Evolutionary conservation across 23 tunicate genomes (phyloP), one percentile per base, ranked within the genome.

Genomic region (Halocynthia aurantium): DNA sequence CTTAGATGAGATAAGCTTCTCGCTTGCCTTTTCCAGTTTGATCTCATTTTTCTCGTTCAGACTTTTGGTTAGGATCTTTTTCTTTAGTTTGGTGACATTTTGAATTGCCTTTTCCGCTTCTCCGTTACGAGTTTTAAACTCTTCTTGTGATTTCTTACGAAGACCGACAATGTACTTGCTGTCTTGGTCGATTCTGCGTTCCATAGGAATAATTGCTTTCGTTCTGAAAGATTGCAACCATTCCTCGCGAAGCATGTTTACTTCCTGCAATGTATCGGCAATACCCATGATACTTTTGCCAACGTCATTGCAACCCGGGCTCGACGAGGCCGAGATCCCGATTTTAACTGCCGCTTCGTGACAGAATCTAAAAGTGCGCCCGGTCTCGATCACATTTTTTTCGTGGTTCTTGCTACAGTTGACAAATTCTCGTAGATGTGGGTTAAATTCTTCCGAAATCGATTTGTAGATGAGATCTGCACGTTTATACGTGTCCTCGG

Each of bases 201-300:
- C 78, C 67, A 74, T 53, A 8, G 78, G 56, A 6, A 54, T 54
- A 5, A 74, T 11, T 15, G 56, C 21, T 13, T 74, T 64, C 10
- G 55, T 74, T n/a, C 78, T 44, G 31, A 74, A 74, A 8, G 55
- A 54, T 74, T 74, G 55, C 40, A 74, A 13, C 56, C 78, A 74
- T 10, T 62, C 63, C 5, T 74, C 78, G 18, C 22, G 19, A 8
- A 64, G 64, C 78, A 74, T 74, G 21, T 8, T 13, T 5, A 74
- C 78, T 74, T 74, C 78, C 55, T 74, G 78, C 21, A 74, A 54
- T 54, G 78, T 54, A 51, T 74, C 78, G 7, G 78, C 19, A 9
- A 74, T 74, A 74, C 56, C 78, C 78, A 74, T 74, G 10, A 74
- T 74, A 44, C 78, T 54, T 74, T 74, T 74, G 8, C 78, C 78